A percentile compares a stretch with the other conserved stretches of the same genome.
These are phyloP conservation scores for Fringilla coelebs DNA, from an alignment of 2,797 vertebrate genomes.

Conservation along the genomic window DNA sequence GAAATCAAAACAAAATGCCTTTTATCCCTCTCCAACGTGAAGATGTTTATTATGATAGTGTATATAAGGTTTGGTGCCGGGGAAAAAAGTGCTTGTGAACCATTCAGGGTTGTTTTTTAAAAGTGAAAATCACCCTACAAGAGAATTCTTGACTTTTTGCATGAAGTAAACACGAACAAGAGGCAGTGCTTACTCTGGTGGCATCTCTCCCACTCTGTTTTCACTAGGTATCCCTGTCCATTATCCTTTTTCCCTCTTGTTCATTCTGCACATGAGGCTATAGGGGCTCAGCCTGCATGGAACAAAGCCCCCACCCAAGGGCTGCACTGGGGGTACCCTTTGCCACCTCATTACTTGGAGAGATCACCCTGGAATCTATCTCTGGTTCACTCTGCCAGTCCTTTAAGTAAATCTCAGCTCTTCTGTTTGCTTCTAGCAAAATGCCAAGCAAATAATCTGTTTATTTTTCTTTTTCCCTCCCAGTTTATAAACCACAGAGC, in stretches of 20 bases:
- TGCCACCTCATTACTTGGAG: background rate
- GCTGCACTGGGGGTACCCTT: background rate
- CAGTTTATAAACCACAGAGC: background rate
- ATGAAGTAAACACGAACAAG: background rate
- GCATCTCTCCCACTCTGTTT: background rate
- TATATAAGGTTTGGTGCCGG: background rate
- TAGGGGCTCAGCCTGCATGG: background rate
- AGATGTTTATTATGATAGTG: slow-evolving; percentile 69
- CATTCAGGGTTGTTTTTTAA: background rate
- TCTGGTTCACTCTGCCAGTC: background rate
- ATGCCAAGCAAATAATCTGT: background rate
- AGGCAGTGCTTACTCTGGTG: background rate
- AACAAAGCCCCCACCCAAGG: background rate
- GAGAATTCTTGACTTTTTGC: background rate
- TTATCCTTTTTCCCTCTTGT: background rate
- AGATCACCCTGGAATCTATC: background rate
- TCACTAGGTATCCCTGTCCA: background rate
- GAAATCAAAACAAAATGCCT: slow-evolving; percentile 70
- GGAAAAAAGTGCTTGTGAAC: background rate
- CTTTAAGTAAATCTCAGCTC: slow-evolving; percentile 1
- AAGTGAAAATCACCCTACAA: background rate
- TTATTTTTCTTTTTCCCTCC: background rate
- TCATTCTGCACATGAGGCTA: fast-evolving
- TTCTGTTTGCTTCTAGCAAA: background rate
- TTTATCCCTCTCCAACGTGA: slow-evolving; percentile 7